Base-by-base conservation (phyloP, 2,888 invertebrate genomes). In the Bruchidius siliquastri region DNA sequence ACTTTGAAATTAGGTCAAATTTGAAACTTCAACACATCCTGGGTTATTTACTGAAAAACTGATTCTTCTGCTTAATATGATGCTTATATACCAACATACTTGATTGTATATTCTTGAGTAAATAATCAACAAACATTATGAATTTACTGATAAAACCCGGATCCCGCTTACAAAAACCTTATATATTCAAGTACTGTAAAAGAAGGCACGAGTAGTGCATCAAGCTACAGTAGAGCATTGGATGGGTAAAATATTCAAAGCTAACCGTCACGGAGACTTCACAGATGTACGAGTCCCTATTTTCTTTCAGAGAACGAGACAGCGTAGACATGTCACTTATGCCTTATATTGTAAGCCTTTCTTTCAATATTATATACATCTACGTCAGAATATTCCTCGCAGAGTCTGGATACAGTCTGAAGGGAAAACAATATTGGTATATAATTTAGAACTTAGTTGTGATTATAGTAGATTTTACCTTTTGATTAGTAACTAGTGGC, bases 311-410 rank as follows among this genome's bases (percentile, higher is more conserved):
- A 49, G 49, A 13, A 49, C 8, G 49, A 49, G 49, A 13, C 49
- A 49, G 1, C 49, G 49, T 13, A 49, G 49, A 70, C 72, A 78
- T 77, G 80, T 79, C 79, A 79, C 77, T 80, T 79, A 78, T 78
- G 76, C 76, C 49, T 49, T 49, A 2, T 4, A 8, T 4, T 26
- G 13, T 78, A 79, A 79, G 77, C 79, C 79, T 81, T 81, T 78
- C 82, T 81, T 80, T 81, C 81, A 81, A 81, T 81, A 80, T 80
- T 80, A 80, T 79, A 81, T 80, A 81, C 81, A 79, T 81, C 82
- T 82, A 83, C 49, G 49, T 49, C 49, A 49, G 13, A 49, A 18
- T 13, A 13, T 49, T 49, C 49, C 13, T 8, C 13, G 49, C 49
- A 49, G 1, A n/a, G 30, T 30, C 8, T 6, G 4, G 13, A 49